A percentile compares a stretch with the other conserved stretches of the same genome.
Conservation (phyloP, 2,797 vertebrate genomes). For the Chromobotia macracanthus region DNA sequence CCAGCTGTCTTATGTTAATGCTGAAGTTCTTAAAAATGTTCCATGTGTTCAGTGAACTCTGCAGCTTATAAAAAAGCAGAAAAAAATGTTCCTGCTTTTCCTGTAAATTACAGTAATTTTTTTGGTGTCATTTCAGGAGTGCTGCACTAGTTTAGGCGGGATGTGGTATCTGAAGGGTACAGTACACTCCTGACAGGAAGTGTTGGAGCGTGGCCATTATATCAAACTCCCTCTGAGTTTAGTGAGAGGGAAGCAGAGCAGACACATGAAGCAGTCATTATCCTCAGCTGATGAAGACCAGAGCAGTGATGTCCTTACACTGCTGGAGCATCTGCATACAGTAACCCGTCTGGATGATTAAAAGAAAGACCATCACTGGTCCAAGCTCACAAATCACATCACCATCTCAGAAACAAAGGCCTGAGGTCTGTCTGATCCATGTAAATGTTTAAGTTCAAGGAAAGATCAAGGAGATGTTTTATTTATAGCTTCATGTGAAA, state of each 20-base stretch:
- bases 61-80: too few relatives aligned
- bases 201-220: conserved; percentile 38
- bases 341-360: conserved; percentile 51
- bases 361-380: conserved; percentile 49
- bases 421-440: conserved; percentile 43
- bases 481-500: conserved; percentile 47
- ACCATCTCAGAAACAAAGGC: conserved; percentile 50
- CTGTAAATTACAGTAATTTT: too few relatives aligned
- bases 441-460: not conserved
- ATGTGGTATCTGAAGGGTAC: conserved; percentile 99
- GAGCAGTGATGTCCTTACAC: conserved; percentile 53
- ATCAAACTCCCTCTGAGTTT: conserved; percentile 59
- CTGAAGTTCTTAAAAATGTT: too few relatives aligned
- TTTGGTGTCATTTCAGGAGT: conserved; percentile 85
- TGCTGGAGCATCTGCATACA: conserved; percentile 58
- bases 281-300: conserved; percentile 50
- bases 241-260: conserved; percentile 59
- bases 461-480: conserved; percentile 1
- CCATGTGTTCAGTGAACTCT: too few relatives aligned
- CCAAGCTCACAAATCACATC: conserved; percentile 45
- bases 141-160: conserved; percentile 89
- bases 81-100: too few relatives aligned
- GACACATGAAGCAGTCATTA: conserved; percentile 65
- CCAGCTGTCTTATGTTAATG: too few relatives aligned
- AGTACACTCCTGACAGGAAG: conserved; percentile 88